Conservation (phyloP, 2,113 vertebrate species). For the Corydoras maculifer region DNA sequence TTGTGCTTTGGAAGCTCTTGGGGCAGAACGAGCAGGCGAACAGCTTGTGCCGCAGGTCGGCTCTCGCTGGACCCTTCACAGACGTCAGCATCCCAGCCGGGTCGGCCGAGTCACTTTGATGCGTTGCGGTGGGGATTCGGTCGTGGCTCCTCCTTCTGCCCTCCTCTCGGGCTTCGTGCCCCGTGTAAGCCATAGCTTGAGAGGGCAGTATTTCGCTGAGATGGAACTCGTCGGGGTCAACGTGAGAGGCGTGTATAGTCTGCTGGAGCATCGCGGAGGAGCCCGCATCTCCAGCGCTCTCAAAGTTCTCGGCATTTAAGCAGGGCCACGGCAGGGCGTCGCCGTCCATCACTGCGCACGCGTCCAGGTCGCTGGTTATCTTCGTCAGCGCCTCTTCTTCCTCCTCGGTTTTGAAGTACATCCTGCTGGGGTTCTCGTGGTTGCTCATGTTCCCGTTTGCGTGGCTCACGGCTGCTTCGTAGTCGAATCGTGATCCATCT, state of each 20-base stretch:
- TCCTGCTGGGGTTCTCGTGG: not conserved
- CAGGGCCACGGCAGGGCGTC: conserved; percentile 18
- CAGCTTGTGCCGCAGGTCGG: conserved; percentile 25
- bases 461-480: not conserved
- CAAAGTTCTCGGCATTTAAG: conserved; percentile 1
- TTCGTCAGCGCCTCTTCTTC: conserved; percentile 40
- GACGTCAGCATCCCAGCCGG: not conserved
- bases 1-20: conserved; percentile 56
- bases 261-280: conserved; percentile 20
- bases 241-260: not conserved
- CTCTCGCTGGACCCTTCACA: conserved; percentile 10
- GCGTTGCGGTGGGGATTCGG: not conserved
- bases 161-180: not conserved
- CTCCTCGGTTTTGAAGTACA: conserved; percentile 52
- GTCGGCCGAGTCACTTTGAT: not conserved
- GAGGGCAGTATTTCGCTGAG: conserved; percentile 5
- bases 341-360: conserved; percentile 4
- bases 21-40: conserved; percentile 61
- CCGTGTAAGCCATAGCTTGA: conserved; percentile 1
- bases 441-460: not conserved
- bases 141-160: not conserved
- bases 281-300: conserved; percentile 4
- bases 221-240: conserved; percentile 3
- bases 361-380: conserved; percentile 6
- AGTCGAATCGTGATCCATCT: not conserved